Evolutionary conservation across 2,888 invertebrate species (phyloP), one percentile per base, ranked within the genome.

Genomic region (Drosophila kambysellisi): DNA sequence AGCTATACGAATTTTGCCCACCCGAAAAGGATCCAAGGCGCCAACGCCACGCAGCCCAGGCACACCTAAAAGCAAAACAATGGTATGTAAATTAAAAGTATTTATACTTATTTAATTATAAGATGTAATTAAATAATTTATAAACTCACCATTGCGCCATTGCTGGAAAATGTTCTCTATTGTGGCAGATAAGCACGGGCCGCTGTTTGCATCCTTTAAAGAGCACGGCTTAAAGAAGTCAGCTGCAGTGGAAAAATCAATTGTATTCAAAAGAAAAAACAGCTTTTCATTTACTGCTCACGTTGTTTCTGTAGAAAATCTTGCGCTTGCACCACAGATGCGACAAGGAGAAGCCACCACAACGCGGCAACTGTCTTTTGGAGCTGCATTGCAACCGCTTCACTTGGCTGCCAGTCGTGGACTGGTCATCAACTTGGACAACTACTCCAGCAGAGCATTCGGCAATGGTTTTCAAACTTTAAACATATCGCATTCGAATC

Each of bases 1-100:
- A 1, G 76, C 57, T 37, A 87, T 64, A n/a, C 82, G 78, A 20
- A 84, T 56, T n/a, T 74, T 71, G 6, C 77, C 75, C 43, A 86
- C 70, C 33, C 76, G 74, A 56, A 88, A 81, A n/a, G 86, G 86
- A 73, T 88, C 87, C 54, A 88, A n/a, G 3, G 83, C 12, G n/a
- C 84, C 81, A 7, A 83, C 61, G 5, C 65, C 39, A 0, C 57
- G 58, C 29, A 86, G 35, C 4, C 86, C 87, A 2, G 87, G 86
- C 43, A 87, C 72, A 51, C 87, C 87, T 86, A 43, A 46, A 15
- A 15, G 12, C 7, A 46, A 20, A 41, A 15, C 32, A 39, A 43
- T 30, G n/a, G 41, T 4, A 12, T 43, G 11, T 5, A 0, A 11
- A 35, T 41, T 48, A 12, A 0, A 5, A 29, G 2, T 33, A 25